Conservation (phyloP, 1,140 invertebrate species). For the Ericerus pela region DNA sequence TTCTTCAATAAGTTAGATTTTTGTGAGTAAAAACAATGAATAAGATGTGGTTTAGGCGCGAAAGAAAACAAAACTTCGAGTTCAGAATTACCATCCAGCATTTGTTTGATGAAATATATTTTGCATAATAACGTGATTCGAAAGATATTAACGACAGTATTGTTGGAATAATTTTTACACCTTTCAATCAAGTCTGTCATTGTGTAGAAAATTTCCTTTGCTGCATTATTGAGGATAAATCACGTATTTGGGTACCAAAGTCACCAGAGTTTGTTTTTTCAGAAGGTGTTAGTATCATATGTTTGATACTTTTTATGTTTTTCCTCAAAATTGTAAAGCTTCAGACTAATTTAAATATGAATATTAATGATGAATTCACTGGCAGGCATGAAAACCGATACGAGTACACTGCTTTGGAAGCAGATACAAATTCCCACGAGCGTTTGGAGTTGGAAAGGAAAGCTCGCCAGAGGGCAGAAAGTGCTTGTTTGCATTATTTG, state of each 20-base stretch:
- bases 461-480: conserved; percentile 42
- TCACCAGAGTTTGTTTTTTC: not conserved
- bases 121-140: not conserved
- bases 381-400: conserved; percentile 41
- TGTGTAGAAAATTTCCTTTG: not conserved
- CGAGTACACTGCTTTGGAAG: conserved; percentile 50
- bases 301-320: no score
- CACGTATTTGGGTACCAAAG: no score
- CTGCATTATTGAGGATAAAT: not conserved
- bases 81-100: not conserved
- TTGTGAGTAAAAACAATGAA: no score
- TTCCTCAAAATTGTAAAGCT: no score
- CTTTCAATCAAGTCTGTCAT: no score
- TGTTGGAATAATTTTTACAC: no score
- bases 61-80: no score
- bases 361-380: no score
- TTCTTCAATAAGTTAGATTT: no score
- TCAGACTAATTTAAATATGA: no score
- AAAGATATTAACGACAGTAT: not conserved
- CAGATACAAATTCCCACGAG: conserved; percentile 38
- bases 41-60: no score
- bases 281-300: no score
- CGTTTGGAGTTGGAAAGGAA: conserved; percentile 46
- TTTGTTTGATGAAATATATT: conserved; percentile 10
- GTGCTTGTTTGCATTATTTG: conserved; percentile 48